Conservation (phyloP, 2,113 vertebrate genomes). For the Heptranchias perlo region DNA sequence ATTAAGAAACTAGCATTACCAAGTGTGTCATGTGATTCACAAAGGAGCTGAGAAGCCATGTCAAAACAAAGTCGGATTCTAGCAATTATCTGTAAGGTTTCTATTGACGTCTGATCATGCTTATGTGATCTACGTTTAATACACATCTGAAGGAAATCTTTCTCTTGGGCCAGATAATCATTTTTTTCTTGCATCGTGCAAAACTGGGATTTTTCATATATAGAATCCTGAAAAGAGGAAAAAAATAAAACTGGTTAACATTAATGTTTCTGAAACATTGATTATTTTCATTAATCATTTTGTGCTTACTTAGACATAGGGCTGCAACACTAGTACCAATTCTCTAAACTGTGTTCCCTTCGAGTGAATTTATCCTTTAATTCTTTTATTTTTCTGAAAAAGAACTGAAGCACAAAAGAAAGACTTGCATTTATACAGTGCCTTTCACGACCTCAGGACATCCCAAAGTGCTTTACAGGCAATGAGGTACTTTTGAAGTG, state of each 20-base stretch:
- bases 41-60: slow-evolving; percentile 60
- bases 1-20: slow-evolving; percentile 14
- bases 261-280: background rate
- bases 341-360: background rate
- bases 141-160: slow-evolving; percentile 51
- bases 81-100: slow-evolving; percentile 73
- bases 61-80: slow-evolving; percentile 70
- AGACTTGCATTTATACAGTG: background rate
- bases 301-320: background rate
- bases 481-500: background rate
- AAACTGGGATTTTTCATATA: slow-evolving; percentile 68
- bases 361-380: background rate
- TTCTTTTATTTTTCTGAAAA: background rate
- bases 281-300: background rate
- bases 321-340: no score
- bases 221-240: slow-evolving; percentile 66
- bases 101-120: slow-evolving; percentile 51
- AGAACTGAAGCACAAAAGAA: background rate
- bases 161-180: slow-evolving; percentile 47
- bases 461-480: background rate
- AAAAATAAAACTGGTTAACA: background rate
- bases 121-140: background rate
- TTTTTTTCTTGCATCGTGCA: slow-evolving; percentile 43
- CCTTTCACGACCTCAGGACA: background rate
- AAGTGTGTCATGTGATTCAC: slow-evolving; percentile 41